Conservation (phyloP, 2,797 vertebrate genomes). For the Chaetodon trifasciatus region DNA sequence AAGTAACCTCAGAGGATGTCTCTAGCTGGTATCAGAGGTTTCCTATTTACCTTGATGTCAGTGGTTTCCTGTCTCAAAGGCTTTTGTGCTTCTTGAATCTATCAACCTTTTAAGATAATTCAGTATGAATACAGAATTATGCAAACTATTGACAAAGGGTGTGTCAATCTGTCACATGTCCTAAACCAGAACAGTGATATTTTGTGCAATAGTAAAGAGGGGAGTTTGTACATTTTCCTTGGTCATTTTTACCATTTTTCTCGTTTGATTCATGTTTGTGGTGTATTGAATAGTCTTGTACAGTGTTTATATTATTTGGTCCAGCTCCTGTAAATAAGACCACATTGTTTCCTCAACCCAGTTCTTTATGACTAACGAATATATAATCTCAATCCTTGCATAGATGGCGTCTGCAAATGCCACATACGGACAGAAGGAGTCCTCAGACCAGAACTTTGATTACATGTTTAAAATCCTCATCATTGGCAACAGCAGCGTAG, state of each 20-base stretch:
- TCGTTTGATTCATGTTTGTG: background rate
- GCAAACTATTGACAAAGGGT: background rate
- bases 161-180: background rate
- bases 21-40: background rate
- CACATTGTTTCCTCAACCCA: background rate
- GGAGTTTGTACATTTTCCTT: background rate
- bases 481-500: conserved; percentile 98
- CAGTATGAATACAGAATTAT: background rate
- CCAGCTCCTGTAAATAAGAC: background rate
- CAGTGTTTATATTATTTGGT: background rate
- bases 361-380: conserved; percentile 10
- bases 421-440: conserved; percentile 95
- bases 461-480: conserved; percentile 99
- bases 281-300: background rate
- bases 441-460: conserved; percentile 96
- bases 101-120: background rate
- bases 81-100: background rate
- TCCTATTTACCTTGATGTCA: background rate
- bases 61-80: background rate
- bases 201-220: background rate
- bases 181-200: background rate
- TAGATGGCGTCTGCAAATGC: conserved; percentile 97
- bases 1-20: background rate
- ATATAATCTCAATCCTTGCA: conserved; percentile 27
- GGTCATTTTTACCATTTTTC: too few relatives aligned